A percentile compares a stretch with the other conserved stretches of the same genome.
phyloP scores from a whole-genome alignment of 2,888 invertebrate species.

The Carabus problematicus region DNA sequence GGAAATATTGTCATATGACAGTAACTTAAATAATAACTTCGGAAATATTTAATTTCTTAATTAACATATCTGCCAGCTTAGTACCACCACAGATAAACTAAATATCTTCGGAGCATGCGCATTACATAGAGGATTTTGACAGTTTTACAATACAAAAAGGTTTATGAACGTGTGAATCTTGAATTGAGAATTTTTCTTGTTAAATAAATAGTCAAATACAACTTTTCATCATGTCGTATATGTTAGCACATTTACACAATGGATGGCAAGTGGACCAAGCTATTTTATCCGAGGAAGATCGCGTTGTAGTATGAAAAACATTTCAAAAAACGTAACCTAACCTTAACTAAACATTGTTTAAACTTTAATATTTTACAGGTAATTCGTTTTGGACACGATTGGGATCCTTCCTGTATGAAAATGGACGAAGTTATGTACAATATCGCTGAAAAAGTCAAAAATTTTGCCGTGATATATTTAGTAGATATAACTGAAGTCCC shows the following conservation, averaged over 20 bases:
- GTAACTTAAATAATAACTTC: too few species aligned
- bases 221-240: conserved; percentile 88
- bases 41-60: too few species aligned
- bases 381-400: conserved; percentile 98
- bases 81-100: too few species aligned
- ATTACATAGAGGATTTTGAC: too few species aligned
- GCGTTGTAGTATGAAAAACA: conserved; percentile 85
- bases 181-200: conserved; percentile 7
- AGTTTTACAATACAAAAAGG: background rate
- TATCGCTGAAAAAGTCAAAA: conserved; percentile 97
- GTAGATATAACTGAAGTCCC: conserved; percentile 98
- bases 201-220: conserved; percentile 30
- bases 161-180: background rate
- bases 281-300: conserved; percentile 97
- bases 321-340: conserved; percentile 15
- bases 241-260: conserved; percentile 99
- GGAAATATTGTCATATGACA: too few species aligned
- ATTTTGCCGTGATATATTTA: conserved; percentile 96
- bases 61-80: too few species aligned
- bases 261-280: conserved; percentile 99
- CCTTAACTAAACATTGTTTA: conserved; percentile 13
- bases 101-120: too few species aligned
- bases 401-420: conserved; percentile 99
- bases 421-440: conserved; percentile 99
- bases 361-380: conserved; percentile 65